Base-by-base conservation (phyloP, 1,140 invertebrate genomes). In the Meteorus sp. region DNA sequence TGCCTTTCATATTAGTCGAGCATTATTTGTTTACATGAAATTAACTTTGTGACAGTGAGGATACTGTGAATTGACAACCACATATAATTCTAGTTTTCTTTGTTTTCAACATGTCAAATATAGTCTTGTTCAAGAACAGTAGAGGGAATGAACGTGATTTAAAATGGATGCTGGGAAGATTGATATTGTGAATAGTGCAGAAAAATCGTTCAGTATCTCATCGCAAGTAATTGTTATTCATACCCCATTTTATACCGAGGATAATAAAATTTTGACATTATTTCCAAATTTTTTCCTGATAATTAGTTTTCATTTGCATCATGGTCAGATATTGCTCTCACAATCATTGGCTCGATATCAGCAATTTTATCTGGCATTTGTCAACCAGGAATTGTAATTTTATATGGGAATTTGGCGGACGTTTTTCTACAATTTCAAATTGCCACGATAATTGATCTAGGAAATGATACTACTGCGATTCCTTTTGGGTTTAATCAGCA, bases 241-340 rank as follows among this genome's bases (percentile, higher is more conserved):
- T 9, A 29, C 9, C 9, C 27, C 9, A 29, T 29, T 29, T 5
- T 5, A 29, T 5, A 29, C 27, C 4, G 9, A 5, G 9, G 27
- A 19, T 23, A 44, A 44, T 44, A 19, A 2, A 9, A 22, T 44
- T 44, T 19, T 19, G 7, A 44, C 7, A 39, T 15, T 39, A 39
- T 3, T 19, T 35, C 8, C 17, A 20, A 1, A 11, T 4, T 50
- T 50, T 50, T 8, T 31, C 17, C n/a, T 39, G 19, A n/a, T n/a
- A n/a, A n/a, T 19, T 39, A 56, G 54, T 44, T 56, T 29, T 56
- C 33, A 23, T 56, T 56, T n/a, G 54, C 33, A 19, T 45, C 23
- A n/a, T 56, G 54, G 20, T 4, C 17, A 31, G 54, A 56, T 29
- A 35, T 33, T 17, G 35, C 27, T 31, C 9, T 45, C n/a, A 56